Base-by-base conservation (phyloP, 2,113 vertebrate genomes). In the Tupaia chinensis region DNA sequence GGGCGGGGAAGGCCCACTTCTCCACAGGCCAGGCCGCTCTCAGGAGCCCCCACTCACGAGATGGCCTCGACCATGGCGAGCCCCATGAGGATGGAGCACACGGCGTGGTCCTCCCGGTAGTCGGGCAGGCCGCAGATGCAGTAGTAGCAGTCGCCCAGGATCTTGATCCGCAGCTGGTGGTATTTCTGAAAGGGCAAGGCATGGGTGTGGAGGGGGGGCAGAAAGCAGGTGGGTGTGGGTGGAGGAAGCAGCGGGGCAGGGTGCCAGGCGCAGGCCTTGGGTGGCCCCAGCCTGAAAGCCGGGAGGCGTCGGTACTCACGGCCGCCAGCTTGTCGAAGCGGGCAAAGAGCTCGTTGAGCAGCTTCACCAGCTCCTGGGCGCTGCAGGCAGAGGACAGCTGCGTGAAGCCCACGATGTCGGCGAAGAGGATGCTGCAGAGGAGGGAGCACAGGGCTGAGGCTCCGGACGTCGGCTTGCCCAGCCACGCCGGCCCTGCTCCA, bases 391-490 rank as follows among this genome's bases (percentile, higher is more conserved):
- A 99, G 0, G 99, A 99, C 69, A 99, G 98, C 98, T 99, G 99
- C 2, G 99, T 99, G 98, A 99, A 99, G 81, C 99, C 99, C 83
- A 99, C 99, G 0, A 99, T 99, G 98, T 99, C 99, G 0, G 99
- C 99, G 79, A 99, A 99, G 58, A 99, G 99, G 98, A 99, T 99
- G 97, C 99, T 99, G 99, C 0, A 5, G 32, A 22, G 79, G 76
- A 56, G n/a, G 9, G 32, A 1, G 7, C 82, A n/a, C 0, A 2
- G n/a, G 58, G 34, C 5, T 96, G 32, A 97, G 74, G 34, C 15
- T 1, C 5, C 0, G 0, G 63, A 1, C 1, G 0, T 19, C 16
- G 1, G 0, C 27, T 14, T 0, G 27, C 16, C 1, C 3, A 5
- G 44, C 76, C 12, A 7, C 63, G 0, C 77, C 3, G 27, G 29